A percentile compares a stretch with the other conserved stretches of the same genome.
Conservation (phyloP, 2,888 invertebrate genomes). For the Eupeodes latifasciatus region DNA sequence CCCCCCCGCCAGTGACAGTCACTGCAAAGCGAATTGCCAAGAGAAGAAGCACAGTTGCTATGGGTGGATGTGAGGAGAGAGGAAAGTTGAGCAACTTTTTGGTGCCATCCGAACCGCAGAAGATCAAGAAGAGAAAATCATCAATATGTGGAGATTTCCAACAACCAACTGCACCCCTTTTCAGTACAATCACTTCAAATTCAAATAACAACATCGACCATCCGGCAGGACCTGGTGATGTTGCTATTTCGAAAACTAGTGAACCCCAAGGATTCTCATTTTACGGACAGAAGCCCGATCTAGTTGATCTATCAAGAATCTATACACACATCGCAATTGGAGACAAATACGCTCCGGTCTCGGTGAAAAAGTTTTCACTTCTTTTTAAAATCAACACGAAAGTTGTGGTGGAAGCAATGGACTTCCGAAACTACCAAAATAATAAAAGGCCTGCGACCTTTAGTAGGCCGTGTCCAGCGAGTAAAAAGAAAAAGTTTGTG, state of each 20-base stretch:
- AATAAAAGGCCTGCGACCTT: conserved; percentile 47
- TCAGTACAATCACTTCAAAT: conserved; percentile 40
- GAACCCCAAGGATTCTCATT: conserved; percentile 60
- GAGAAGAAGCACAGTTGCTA: conserved; percentile 78
- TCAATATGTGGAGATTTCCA: conserved; percentile 54
- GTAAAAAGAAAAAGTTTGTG: conserved; percentile 73
- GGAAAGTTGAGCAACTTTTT: conserved; percentile 4
- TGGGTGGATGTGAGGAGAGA: conserved; percentile 70
- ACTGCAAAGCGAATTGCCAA: conserved; percentile 77
- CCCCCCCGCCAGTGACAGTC: conserved; percentile 31
- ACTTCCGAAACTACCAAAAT: conserved; percentile 31
- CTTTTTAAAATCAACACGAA: conserved; percentile 78
- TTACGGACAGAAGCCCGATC: conserved; percentile 76
- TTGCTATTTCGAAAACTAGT: conserved; percentile 9
- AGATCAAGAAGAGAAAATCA: conserved; percentile 55
- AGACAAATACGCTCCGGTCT: conserved; percentile 77
- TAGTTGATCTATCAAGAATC: conserved; percentile 78
- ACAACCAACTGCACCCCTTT: conserved; percentile 46
- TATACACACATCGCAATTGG: conserved; percentile 79
- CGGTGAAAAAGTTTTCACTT: conserved; percentile 78
- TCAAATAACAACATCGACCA: neutral
- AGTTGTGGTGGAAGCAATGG: conserved; percentile 76
- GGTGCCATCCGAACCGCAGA: conserved; percentile 36
- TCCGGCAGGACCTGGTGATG: neutral
- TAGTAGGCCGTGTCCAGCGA: conserved; percentile 78